Evolutionary conservation across 2,113 vertebrate genomes (phyloP).

Genomic region (Bambusicola thoracicus): DNA sequence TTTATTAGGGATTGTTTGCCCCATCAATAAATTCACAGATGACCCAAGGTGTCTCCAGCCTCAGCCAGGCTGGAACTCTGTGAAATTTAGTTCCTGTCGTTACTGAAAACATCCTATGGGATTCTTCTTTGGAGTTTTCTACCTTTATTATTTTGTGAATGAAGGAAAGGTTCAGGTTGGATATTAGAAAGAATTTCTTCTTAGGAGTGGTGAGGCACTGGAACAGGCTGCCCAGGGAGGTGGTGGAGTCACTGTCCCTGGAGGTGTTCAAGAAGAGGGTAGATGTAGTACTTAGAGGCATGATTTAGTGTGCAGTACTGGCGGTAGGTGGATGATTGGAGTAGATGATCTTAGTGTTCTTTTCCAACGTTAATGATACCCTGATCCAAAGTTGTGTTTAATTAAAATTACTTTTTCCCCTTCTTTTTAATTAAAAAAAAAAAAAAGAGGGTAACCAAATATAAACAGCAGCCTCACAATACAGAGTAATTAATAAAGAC

Average conservation of each 20-base stretch:
- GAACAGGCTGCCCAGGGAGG: too few relatives aligned
- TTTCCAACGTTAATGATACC: too few relatives aligned
- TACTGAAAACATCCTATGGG: neutral
- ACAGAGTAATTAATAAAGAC: neutral
- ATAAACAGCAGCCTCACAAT: neutral
- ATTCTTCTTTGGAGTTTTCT: constrained; percentile 21
- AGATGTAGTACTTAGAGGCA: too few relatives aligned
- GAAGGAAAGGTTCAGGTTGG: neutral
- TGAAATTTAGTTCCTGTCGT: neutral
- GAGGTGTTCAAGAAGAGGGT: too few relatives aligned
- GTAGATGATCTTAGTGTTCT: too few relatives aligned
- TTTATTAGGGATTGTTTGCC: neutral
- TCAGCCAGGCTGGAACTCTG: neutral
- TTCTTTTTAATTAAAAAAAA: neutral
- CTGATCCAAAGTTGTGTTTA: neutral
- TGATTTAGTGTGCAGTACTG: too few relatives aligned
- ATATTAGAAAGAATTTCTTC: too few relatives aligned
- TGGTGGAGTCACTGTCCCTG: too few relatives aligned
- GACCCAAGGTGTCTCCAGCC: neutral
- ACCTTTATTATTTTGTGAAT: neutral
- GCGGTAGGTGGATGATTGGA: too few relatives aligned
- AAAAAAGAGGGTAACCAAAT: neutral
- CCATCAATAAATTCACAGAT: too few relatives aligned
- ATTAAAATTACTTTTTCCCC: neutral
- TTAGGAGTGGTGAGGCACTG: too few relatives aligned